These are phyloP conservation scores for Matsumurasca onukii DNA, from an alignment of 1,140 invertebrate species.

Conservation along the genomic window DNA sequence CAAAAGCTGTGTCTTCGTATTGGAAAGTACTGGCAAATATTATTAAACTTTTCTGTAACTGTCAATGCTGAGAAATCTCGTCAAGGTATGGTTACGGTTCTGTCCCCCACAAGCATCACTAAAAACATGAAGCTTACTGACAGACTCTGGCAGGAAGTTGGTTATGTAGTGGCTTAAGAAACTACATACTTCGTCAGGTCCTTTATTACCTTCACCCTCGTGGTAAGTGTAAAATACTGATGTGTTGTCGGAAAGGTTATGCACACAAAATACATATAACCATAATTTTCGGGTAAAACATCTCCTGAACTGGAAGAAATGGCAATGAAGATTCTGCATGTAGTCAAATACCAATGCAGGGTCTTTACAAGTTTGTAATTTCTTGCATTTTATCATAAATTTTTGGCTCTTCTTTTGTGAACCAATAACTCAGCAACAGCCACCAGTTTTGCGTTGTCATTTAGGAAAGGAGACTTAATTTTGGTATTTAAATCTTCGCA, in stretches of 20 bases:
- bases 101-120: neutral
- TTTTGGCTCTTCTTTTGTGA: conserved; percentile 40
- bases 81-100: neutral
- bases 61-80: conserved; percentile 8
- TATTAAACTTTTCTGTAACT: conserved; percentile 31
- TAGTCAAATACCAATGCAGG: conserved; percentile 36
- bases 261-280: conserved; percentile 36
- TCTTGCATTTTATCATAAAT: conserved; percentile 35
- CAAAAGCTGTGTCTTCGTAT: conserved; percentile 35
- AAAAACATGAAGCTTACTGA: neutral
- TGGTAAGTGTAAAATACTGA: conserved; percentile 38
- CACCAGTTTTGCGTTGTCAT: conserved; percentile 40
- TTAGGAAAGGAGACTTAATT: conserved; percentile 32
- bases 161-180: conserved; percentile 31
- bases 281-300: conserved; percentile 38
- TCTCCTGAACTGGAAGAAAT: conserved; percentile 29
- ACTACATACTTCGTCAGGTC: conserved; percentile 38
- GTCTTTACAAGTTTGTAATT: conserved; percentile 2
- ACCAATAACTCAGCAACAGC: conserved; percentile 41
- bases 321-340: conserved; percentile 40
- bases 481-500: conserved; percentile 31
- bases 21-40: conserved; percentile 33
- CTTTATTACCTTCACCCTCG: conserved; percentile 38
- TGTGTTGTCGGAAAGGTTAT: conserved; percentile 38
- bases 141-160: neutral